Base-by-base conservation (phyloP, 2,888 invertebrate genomes). In the Luperina testacea region DNA sequence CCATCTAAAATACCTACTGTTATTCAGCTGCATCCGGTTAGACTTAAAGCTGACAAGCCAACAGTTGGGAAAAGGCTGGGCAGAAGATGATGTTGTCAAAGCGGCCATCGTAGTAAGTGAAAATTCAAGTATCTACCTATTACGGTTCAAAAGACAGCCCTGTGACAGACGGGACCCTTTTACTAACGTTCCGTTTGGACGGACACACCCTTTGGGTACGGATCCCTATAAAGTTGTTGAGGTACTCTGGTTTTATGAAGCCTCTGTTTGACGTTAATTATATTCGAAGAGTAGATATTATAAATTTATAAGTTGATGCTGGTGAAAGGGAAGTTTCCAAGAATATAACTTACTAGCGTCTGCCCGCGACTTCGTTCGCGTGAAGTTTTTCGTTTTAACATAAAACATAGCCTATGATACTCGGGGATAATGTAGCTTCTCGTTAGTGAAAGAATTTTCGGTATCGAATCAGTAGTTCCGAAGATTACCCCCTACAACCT, bases 221-320 rank as follows among this genome's bases (percentile, higher is more conserved):
- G 7, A 61, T 15, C 27, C 27, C 59, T 59, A 61, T n/a, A 15
- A 61, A 61, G 45, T 69, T 75, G 13, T 67, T 72, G 68, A 48
- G 53, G 65, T 75, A 51, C 15, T 59, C n/a, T 45, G 32, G 71
- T 53, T 53, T 57, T 63, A 72, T 53, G 57, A 38, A 51, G 27
- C 15, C 51, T 69, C 45, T 70, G 24, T 64, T 70, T 65, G 42
- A 77, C n/a, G 27, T 71, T 20, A 48, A 70, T 77, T 77, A 45
- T 77, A 27, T 77, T 68, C 15, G 15, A 51, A 64, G 20, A 17
- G 45, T 53, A 45, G 2, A 9, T 15, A 32, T 53, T 45, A 53
- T 32, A 65, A 15, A 53, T 45, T n/a, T 67, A 20, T 15, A 53
- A 53, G 17, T 42, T 15, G 48, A 42, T 67, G 42, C 0, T 9